These are phyloP conservation scores for Limonius californicus DNA, from an alignment of 1,140 invertebrate species.

Conservation along the genomic window DNA sequence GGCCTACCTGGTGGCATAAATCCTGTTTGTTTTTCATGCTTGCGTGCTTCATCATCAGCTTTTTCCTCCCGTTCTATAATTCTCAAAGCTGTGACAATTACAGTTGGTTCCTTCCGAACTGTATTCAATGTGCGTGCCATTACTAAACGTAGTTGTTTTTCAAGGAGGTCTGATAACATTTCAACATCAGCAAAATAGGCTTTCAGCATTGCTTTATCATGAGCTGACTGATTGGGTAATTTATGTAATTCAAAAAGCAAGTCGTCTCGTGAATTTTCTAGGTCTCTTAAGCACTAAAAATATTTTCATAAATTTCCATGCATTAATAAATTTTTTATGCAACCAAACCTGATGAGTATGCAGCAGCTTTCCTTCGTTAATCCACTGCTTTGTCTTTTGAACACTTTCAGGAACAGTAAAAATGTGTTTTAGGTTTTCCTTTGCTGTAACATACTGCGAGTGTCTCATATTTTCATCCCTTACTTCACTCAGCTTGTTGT, in stretches of 20 bases:
- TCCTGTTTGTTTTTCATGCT: constrained; percentile 74
- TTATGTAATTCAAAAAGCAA: constrained; percentile 92
- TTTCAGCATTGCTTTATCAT: constrained; percentile 87
- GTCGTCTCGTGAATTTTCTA: constrained; percentile 96
- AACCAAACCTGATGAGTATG: constrained; percentile 79
- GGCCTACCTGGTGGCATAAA: constrained; percentile 92
- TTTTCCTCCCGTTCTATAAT: constrained; percentile 97
- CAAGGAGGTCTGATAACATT: constrained; percentile 81
- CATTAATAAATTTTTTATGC: neutral
- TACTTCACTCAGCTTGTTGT: constrained; percentile 75
- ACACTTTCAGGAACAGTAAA: constrained; percentile 97
- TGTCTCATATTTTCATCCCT: constrained; percentile 90
- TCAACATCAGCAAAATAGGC: constrained; percentile 96
- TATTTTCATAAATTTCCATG: neutral
- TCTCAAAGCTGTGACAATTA: constrained; percentile 92
- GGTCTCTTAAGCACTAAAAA: constrained; percentile 78
- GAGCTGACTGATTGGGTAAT: constrained; percentile 83
- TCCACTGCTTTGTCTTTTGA: constrained; percentile 89
- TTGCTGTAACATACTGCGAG: constrained; percentile 94
- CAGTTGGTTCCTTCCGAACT: constrained; percentile 90
- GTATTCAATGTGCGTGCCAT: constrained; percentile 88
- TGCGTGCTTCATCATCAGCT: constrained; percentile 74
- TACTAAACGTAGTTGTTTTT: constrained; percentile 88
- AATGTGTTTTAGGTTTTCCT: constrained; percentile 97
- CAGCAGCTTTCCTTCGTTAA: constrained; percentile 91